phyloP scores from a whole-genome alignment of 2,888 invertebrate genomes.

The Megamerina dolium region DNA sequence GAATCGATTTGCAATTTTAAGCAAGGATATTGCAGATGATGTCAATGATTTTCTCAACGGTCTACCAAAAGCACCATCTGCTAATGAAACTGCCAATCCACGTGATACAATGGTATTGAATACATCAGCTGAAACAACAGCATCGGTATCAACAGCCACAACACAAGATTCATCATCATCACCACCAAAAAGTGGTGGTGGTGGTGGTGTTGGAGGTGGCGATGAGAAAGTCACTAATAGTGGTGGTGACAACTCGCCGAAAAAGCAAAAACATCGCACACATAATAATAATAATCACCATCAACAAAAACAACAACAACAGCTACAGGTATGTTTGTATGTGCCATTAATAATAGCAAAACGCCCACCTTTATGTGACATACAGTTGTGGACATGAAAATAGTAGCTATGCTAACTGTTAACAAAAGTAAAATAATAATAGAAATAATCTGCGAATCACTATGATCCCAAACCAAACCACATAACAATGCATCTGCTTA shows the following conservation, averaged over 20 bases:
- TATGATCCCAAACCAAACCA: no score
- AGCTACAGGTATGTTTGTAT: no score
- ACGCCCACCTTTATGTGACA: no score
- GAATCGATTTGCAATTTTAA: conserved; percentile 24
- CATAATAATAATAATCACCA: conserved; percentile 38
- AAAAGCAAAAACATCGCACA: conserved; percentile 20
- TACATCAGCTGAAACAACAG: conserved; percentile 33
- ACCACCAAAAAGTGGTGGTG: conserved; percentile 18
- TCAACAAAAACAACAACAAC: no score
- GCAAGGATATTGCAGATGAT: conserved; percentile 21
- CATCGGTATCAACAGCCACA: conserved; percentile 32
- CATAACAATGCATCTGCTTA: no score
- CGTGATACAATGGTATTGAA: conserved; percentile 24
- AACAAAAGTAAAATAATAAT: no score
- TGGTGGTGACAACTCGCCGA: conserved; percentile 7
- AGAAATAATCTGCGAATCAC: no score
- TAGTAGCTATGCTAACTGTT: no score
- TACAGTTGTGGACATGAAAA: no score
- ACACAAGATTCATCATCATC: conserved; percentile 27
- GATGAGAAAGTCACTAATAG: conserved; percentile 13
- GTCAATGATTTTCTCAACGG: no score
- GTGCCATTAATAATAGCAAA: no score
- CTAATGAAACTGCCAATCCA: conserved; percentile 14
- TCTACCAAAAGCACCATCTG: conserved; percentile 32
- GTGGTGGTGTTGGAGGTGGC: no score